Conservation (phyloP, 2,797 vertebrate species). For the Cossypha dichroa region DNA sequence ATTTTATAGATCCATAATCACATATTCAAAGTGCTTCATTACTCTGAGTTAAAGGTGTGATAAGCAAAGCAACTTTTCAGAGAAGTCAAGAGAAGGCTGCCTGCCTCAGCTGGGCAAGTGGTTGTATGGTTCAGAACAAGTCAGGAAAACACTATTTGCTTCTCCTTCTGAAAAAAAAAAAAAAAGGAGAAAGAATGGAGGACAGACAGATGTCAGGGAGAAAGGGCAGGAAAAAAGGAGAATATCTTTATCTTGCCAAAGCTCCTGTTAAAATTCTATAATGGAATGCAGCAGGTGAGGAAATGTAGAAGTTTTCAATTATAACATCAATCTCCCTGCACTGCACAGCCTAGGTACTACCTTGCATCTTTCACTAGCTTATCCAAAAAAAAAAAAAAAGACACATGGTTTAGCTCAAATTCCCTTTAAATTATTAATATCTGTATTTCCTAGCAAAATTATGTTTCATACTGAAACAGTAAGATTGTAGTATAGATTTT, state of each 20-base stretch:
- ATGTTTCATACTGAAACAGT: neutral
- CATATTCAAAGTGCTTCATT: neutral
- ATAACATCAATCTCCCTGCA: neutral
- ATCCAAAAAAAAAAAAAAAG: neutral
- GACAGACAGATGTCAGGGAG: neutral
- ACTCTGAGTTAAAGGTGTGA: slow-evolving; percentile 1
- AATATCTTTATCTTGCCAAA: neutral
- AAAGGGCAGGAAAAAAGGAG: neutral
- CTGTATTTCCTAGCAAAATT: neutral
- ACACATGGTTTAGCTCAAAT: neutral
- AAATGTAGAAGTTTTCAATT: neutral
- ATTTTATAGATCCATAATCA: neutral
- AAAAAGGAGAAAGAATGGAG: neutral
- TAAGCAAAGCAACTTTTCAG: neutral
- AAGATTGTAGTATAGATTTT: neutral
- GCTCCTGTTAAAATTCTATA: neutral
- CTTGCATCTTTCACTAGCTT: neutral
- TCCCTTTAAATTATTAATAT: neutral
- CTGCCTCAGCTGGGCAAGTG: neutral
- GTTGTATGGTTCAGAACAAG: neutral
- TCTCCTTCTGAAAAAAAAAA: neutral
- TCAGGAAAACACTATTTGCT: neutral
- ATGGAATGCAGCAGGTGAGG: neutral
- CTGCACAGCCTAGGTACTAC: neutral
- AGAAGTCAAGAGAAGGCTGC: neutral